phyloP scores from a whole-genome alignment of 2,888 invertebrate genomes.

The Oscheius sp. region DNA sequence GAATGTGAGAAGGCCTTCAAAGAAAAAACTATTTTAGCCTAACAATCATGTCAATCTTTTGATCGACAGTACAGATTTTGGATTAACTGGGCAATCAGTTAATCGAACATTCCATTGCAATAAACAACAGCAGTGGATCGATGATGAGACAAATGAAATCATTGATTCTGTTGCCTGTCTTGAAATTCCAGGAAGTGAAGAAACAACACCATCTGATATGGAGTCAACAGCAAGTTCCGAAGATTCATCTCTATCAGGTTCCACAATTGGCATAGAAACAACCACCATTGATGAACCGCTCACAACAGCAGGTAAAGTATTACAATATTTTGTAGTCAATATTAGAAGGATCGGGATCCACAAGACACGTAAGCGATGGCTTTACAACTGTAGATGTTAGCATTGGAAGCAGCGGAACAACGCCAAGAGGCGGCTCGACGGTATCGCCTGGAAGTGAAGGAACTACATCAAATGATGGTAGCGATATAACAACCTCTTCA shows the following conservation, averaged over 20 bases:
- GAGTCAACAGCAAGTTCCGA: neutral
- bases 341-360: too few relatives aligned
- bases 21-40: slow-evolving; percentile 7
- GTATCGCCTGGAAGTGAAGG: neutral
- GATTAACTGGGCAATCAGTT: slow-evolving; percentile 27
- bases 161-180: slow-evolving; percentile 48
- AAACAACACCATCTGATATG: slow-evolving; percentile 8
- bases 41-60: slow-evolving; percentile 36
- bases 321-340: too few relatives aligned
- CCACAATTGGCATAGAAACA: slow-evolving; percentile 29
- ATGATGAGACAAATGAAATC: slow-evolving; percentile 25
- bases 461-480: slow-evolving; percentile 16
- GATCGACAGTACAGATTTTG: slow-evolving; percentile 26
- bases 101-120: slow-evolving; percentile 47
- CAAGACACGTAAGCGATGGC: too few relatives aligned
- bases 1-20: slow-evolving; percentile 26
- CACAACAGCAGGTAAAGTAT: too few relatives aligned
- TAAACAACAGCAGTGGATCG: slow-evolving; percentile 41
- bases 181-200: slow-evolving; percentile 23
- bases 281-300: slow-evolving; percentile 31
- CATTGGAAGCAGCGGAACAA: neutral
- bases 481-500: slow-evolving; percentile 4
- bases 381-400: neutral
- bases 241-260: neutral
- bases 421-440: neutral